A percentile compares a stretch with the other conserved stretches of the same genome.
These are phyloP conservation scores for Drosophila recens DNA, from an alignment of 2,888 invertebrate species.

Conservation along the genomic window DNA sequence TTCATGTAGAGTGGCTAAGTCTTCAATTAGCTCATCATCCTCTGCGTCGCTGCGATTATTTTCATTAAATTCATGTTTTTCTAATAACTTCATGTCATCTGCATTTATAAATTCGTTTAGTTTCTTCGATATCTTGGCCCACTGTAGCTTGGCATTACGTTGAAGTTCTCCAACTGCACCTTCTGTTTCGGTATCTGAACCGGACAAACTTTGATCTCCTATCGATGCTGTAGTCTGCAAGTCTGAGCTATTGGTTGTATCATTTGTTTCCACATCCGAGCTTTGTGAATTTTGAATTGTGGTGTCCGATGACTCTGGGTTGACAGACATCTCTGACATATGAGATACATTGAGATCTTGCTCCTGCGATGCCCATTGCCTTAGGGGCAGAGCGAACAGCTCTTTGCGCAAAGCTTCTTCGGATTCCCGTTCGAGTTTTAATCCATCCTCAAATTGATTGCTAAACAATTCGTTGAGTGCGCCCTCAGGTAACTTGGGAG, in stretches of 20 bases:
- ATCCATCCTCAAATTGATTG: conserved; percentile 43
- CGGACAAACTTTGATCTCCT: not conserved
- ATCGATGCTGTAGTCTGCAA: not conserved
- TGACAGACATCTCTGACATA: not conserved
- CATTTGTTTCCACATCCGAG: not conserved
- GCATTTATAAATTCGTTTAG: conserved; percentile 54
- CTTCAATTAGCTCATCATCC: conserved; percentile 19
- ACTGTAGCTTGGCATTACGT: conserved; percentile 48
- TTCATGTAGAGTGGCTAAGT: conserved; percentile 15
- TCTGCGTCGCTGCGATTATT: conserved; percentile 8
- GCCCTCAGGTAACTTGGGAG: conserved; percentile 51
- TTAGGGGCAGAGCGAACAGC: conserved; percentile 15
- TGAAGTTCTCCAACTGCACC: conserved; percentile 23
- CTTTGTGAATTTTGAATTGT: conserved; percentile 18
- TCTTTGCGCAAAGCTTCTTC: conserved; percentile 48
- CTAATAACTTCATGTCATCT: conserved; percentile 48
- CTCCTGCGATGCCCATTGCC: conserved; percentile 23
- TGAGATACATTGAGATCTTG: conserved; percentile 2
- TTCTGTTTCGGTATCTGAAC: conserved; percentile 23
- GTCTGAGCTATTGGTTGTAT: not conserved
- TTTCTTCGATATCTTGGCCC: conserved; percentile 57
- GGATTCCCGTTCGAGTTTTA: conserved; percentile 40
- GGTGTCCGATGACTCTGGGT: not conserved
- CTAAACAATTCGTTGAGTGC: conserved; percentile 32
- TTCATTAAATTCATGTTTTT: conserved; percentile 40